Evolutionary conservation across 2,113 vertebrate genomes (phyloP).

Genomic region (Salminus brasiliensis): DNA sequence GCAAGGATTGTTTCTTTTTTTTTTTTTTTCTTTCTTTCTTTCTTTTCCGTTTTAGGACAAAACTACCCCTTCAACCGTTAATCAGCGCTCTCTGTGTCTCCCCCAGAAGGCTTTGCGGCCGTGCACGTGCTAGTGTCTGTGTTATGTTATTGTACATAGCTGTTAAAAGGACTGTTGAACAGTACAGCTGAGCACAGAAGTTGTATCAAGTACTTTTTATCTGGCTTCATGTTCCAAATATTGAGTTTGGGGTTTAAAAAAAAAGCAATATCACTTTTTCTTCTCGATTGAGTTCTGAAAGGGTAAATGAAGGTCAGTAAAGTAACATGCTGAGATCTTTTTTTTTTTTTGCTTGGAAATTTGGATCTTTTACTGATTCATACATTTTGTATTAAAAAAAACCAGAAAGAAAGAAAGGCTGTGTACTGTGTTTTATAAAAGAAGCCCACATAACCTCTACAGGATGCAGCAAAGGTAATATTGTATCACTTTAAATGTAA

Average conservation of each 20-base stretch:
- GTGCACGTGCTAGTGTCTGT: conserved; percentile 42
- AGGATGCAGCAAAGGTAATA: no score
- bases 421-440: not conserved
- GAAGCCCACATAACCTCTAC: no score
- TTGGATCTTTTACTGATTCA: conserved; percentile 47
- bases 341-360: conserved; percentile 21
- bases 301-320: conserved; percentile 43
- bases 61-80: conserved; percentile 15
- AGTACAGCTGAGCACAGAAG: conserved; percentile 26
- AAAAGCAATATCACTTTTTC: conserved; percentile 23
- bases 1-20: not conserved
- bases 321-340: conserved; percentile 39
- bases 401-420: not conserved
- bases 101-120: conserved; percentile 6
- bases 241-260: conserved; percentile 18
- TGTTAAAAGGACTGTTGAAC: conserved; percentile 38
- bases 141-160: conserved; percentile 46
- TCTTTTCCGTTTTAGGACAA: not conserved
- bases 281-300: conserved; percentile 38
- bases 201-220: conserved; percentile 37
- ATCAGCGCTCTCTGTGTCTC: conserved; percentile 22
- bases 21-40: no score
- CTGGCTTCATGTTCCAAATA: conserved; percentile 25
- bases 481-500: no score
- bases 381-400: conserved; percentile 56